A percentile compares a stretch with the other conserved stretches of the same genome.
phyloP scores from a whole-genome alignment of 2,797 vertebrate genomes.

The Ctenosaura bakeri region DNA sequence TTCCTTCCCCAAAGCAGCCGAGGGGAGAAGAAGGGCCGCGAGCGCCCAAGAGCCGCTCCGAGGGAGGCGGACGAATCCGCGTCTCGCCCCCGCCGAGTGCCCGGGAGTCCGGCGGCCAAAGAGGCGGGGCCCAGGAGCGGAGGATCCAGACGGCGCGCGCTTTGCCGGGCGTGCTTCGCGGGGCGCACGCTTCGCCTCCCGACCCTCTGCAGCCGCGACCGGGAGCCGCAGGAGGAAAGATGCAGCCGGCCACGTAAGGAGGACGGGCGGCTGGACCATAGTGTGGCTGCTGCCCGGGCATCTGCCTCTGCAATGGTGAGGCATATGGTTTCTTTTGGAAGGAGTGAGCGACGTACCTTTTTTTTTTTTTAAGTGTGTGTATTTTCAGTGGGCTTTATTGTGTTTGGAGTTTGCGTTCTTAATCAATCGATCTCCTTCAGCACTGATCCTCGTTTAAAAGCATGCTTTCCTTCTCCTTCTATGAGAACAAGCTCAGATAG shows the following conservation, averaged over 20 bases:
- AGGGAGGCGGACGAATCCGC: too few relatives aligned
- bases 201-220: neutral
- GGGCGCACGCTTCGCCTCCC: neutral
- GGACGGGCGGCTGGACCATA: constrained; percentile 43
- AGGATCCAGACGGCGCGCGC: neutral
- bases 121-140: neutral
- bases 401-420: neutral
- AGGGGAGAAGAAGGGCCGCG: neutral
- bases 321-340: neutral
- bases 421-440: neutral
- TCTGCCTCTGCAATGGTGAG: constrained; percentile 63
- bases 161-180: neutral
- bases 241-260: neutral
- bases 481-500: neutral
- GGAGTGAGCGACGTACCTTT: neutral
- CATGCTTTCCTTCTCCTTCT: rapidly evolving
- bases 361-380: too few relatives aligned
- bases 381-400: too few relatives aligned
- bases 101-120: too few relatives aligned
- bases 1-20: neutral
- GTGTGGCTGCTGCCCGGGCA: constrained; percentile 32
- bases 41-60: neutral
- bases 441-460: neutral
- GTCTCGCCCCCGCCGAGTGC: too few relatives aligned
- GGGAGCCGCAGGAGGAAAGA: neutral